These are phyloP conservation scores for Condylostylus longicornis DNA, from an alignment of 1,140 invertebrate genomes.

Conservation along the genomic window DNA sequence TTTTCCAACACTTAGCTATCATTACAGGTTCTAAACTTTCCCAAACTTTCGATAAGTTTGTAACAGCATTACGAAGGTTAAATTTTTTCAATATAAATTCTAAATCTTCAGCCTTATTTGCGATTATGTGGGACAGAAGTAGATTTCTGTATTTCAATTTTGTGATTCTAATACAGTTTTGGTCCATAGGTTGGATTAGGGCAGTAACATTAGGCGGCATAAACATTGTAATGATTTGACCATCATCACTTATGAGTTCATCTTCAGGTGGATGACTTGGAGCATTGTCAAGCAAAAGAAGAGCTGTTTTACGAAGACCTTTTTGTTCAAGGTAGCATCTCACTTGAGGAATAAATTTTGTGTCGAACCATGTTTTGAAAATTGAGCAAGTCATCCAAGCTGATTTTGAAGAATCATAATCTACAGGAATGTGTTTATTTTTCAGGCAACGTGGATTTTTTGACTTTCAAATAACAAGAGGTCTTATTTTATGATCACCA, in stretches of 20 bases:
- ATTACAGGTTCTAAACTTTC: too few relatives aligned
- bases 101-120: background rate
- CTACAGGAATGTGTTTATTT: conserved; percentile 14
- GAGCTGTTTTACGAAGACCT: conserved; percentile 21
- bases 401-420: conserved; percentile 22
- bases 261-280: conserved; percentile 13
- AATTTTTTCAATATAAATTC: conserved; percentile 1
- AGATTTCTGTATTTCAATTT: conserved; percentile 6
- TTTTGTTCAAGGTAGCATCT: conserved; percentile 14
- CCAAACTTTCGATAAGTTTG: background rate
- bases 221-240: conserved; percentile 15
- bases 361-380: conserved; percentile 26
- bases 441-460: conserved; percentile 19
- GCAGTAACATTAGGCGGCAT: conserved; percentile 35
- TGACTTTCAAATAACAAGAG: conserved; percentile 19
- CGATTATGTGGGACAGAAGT: background rate
- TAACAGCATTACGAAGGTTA: conserved; percentile 3
- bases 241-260: conserved; percentile 9
- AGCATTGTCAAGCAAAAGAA: conserved; percentile 31
- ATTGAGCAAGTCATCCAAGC: conserved; percentile 24
- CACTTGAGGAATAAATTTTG: conserved; percentile 20
- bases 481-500: conserved; percentile 17
- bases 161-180: conserved; percentile 29
- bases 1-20: conserved; percentile 3
- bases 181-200: conserved; percentile 36